phyloP scores from a whole-genome alignment of 1,140 invertebrate species.

The Patella vulgata region DNA sequence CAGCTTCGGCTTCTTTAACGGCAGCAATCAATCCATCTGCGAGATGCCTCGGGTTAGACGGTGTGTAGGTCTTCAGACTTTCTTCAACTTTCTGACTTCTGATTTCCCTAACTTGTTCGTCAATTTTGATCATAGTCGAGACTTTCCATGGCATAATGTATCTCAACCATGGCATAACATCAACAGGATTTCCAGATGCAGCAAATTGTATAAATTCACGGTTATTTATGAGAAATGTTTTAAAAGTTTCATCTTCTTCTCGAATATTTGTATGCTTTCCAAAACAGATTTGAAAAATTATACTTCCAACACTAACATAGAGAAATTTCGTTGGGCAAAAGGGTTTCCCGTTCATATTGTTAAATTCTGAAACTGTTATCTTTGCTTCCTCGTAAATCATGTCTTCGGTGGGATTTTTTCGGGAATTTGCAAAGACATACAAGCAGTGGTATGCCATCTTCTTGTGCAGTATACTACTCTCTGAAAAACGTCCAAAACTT shows the following conservation, averaged over 20 bases:
- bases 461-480: conserved; percentile 23
- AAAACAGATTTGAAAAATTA: no score
- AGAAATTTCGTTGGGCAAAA: conserved; percentile 26
- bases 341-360: conserved; percentile 4
- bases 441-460: conserved; percentile 29
- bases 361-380: conserved; percentile 16
- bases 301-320: conserved; percentile 22
- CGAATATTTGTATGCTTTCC: conserved; percentile 18
- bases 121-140: conserved; percentile 6
- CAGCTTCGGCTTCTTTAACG: neutral
- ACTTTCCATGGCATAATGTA: conserved; percentile 16
- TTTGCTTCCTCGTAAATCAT: conserved; percentile 27
- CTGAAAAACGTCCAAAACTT: conserved; percentile 19
- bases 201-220: conserved; percentile 20
- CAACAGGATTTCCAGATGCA: conserved; percentile 26
- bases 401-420: conserved; percentile 20
- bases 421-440: conserved; percentile 13
- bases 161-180: no score
- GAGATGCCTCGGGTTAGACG: no score
- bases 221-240: conserved; percentile 14
- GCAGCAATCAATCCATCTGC: conserved; percentile 20
- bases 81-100: conserved; percentile 4
- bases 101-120: neutral
- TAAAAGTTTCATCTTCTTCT: conserved; percentile 24
- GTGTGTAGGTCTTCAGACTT: conserved; percentile 13